These are phyloP conservation scores for Poecilus cupreus DNA, from an alignment of 2,888 invertebrate species.

Conservation along the genomic window DNA sequence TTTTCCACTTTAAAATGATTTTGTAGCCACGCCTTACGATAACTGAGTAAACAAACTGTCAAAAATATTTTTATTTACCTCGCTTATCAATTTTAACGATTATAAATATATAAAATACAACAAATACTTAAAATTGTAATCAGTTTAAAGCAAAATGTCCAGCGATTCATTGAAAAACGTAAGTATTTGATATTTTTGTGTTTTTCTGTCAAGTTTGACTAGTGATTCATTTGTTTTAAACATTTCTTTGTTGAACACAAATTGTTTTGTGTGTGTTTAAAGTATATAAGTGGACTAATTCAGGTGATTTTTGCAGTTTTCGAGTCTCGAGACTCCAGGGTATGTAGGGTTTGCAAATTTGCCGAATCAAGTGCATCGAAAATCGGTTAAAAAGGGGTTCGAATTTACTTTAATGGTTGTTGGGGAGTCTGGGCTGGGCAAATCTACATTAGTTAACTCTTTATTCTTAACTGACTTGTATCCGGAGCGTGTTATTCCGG, in stretches of 20 bases:
- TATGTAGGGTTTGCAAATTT: conserved; percentile 96
- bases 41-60: conserved; percentile 53
- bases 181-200: conserved; percentile 68
- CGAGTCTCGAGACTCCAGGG: conserved; percentile 88
- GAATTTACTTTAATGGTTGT: conserved; percentile 98
- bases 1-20: not conserved
- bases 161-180: conserved; percentile 78
- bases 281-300: too few species aligned
- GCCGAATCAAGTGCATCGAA: conserved; percentile 97
- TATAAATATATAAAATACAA: conserved; percentile 4
- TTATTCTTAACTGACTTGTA: conserved; percentile 96
- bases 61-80: conserved; percentile 48
- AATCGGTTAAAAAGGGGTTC: conserved; percentile 98
- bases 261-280: not conserved
- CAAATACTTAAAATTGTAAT: not conserved
- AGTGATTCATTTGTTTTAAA: too few species aligned
- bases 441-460: conserved; percentile 96
- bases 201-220: not conserved
- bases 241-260: not conserved
- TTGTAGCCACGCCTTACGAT: conserved; percentile 3
- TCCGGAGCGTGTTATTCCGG: conserved; percentile 92
- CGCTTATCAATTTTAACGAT: not conserved
- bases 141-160: conserved; percentile 71
- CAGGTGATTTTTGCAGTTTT: conserved; percentile 77
- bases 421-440: conserved; percentile 90